phyloP scores from a whole-genome alignment of 1,140 invertebrate genomes.

The Neodiprion lecontei region DNA sequence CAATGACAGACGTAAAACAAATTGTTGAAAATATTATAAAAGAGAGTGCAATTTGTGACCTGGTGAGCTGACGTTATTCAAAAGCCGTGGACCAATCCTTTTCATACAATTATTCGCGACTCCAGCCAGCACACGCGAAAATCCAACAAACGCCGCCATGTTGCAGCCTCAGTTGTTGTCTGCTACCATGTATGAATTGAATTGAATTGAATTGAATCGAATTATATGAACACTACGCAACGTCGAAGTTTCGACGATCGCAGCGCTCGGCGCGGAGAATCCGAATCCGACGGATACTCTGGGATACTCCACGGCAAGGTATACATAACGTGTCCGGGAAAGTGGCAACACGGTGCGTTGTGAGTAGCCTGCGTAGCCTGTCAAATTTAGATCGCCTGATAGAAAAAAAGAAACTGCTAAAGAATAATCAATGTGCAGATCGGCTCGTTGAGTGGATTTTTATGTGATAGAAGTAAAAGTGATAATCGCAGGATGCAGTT shows the following conservation, averaged over 20 bases:
- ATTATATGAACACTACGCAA: constrained; percentile 28
- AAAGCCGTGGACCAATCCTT: constrained; percentile 15
- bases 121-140: constrained; percentile 27
- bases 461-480: background rate
- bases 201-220: constrained; percentile 20
- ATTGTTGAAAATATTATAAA: too few species aligned
- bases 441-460: background rate
- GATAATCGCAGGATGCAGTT: constrained; percentile 52
- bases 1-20: background rate
- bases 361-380: constrained; percentile 3
- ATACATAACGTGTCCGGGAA: background rate
- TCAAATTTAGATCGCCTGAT: constrained; percentile 15
- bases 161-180: constrained; percentile 19
- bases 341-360: background rate
- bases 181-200: background rate
- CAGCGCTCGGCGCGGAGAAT: background rate
- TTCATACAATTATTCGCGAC: constrained; percentile 30
- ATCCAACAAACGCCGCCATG: constrained; percentile 32
- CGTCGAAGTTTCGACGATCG: constrained; percentile 13
- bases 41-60: background rate
- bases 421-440: background rate
- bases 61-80: background rate
- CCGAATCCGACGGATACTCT: background rate
- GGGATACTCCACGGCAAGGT: background rate
- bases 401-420: background rate